phyloP scores from a whole-genome alignment of 2,797 vertebrate genomes.

The Phrynocephalus forsythii region DNA sequence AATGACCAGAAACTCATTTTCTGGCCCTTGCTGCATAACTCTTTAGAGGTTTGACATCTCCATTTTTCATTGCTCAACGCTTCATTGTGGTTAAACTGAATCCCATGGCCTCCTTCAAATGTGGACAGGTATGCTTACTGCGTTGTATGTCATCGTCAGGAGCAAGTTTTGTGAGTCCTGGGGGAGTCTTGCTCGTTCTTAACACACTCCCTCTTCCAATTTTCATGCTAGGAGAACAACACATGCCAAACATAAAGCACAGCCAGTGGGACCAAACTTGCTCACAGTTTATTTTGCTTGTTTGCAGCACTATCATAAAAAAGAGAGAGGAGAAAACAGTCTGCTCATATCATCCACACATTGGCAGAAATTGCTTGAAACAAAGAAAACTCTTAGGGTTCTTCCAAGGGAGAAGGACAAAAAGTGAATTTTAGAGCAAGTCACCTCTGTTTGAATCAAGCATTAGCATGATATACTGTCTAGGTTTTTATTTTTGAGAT shows the following conservation, averaged over 20 bases:
- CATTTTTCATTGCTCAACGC: slow-evolving; percentile 19
- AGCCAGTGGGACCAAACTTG: not conserved
- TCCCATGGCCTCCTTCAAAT: not conserved
- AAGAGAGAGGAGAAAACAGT: not conserved
- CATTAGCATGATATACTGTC: not conserved
- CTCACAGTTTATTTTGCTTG: slow-evolving; percentile 31
- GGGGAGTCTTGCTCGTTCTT: not conserved
- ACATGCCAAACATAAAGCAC: slow-evolving; percentile 22
- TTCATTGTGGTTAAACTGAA: slow-evolving; percentile 10
- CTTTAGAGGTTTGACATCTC: not conserved
- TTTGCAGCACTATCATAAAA: not conserved
- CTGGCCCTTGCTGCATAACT: slow-evolving; percentile 6
- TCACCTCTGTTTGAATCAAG: not conserved
- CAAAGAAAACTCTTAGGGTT: not conserved
- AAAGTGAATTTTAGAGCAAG: not conserved
- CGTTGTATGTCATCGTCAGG: slow-evolving; percentile 15
- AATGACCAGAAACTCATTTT: not conserved
- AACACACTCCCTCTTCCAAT: slow-evolving; percentile 1
- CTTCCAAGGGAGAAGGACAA: not conserved
- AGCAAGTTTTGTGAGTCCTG: slow-evolving; percentile 8
- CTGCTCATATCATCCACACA: not conserved
- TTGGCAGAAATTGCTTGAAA: not conserved
- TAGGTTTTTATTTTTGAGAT: too few relatives aligned
- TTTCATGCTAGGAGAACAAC: slow-evolving; percentile 2
- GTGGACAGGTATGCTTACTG: slow-evolving; percentile 12